A percentile compares a stretch with the other conserved stretches of the same genome.
phyloP scores from a whole-genome alignment of 1,140 invertebrate species.

The Aleiodes sp. region DNA sequence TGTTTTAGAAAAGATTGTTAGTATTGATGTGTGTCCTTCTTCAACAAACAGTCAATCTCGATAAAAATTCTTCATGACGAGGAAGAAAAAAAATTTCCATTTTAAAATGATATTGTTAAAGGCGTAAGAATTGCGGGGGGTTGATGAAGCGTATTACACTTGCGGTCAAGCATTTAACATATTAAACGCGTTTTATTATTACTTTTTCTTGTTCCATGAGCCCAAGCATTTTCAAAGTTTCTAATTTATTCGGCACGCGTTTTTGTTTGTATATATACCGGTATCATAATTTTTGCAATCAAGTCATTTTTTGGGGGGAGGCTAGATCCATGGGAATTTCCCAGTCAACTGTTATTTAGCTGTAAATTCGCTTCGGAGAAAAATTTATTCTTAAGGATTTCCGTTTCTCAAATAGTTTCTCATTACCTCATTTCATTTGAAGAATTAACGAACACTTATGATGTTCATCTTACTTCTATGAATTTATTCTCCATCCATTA shows the following conservation, averaged over 20 bases:
- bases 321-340: slow-evolving; percentile 17
- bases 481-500: neutral
- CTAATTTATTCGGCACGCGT: slow-evolving; percentile 29
- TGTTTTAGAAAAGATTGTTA: too few species aligned
- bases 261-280: neutral
- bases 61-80: too few species aligned
- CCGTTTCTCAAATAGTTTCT: neutral
- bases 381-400: neutral
- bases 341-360: neutral
- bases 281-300: neutral
- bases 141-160: neutral
- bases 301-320: too few species aligned
- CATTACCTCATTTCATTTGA: neutral
- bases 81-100: too few species aligned
- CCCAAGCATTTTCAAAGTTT: neutral
- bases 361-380: neutral
- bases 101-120: too few species aligned
- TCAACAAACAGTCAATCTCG: too few species aligned
- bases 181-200: neutral
- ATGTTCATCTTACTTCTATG: slow-evolving; percentile 34
- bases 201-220: too few species aligned
- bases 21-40: too few species aligned
- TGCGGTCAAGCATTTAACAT: neutral
- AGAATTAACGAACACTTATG: slow-evolving; percentile 47
- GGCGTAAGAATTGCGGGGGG: too few species aligned